Evolutionary conservation across 2,113 vertebrate species (phyloP).

Genomic region (Platichthys flesus): DNA sequence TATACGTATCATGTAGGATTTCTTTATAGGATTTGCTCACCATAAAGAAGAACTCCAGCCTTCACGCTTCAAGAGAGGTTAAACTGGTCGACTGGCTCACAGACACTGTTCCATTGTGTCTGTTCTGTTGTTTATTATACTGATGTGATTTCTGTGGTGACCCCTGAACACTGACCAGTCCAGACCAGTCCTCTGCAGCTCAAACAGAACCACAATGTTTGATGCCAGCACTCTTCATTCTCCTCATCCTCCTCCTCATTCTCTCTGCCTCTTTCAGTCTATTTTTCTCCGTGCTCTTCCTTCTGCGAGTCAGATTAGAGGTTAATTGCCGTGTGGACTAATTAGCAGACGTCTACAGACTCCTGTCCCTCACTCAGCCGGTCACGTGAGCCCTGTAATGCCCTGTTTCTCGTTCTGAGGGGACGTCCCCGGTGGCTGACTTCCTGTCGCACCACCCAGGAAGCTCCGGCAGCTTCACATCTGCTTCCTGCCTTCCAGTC

Average conservation of each 20-base stretch:
- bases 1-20: too few relatives aligned
- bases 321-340: constrained; percentile 72
- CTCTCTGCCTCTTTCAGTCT: constrained; percentile 7
- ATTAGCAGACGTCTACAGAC: constrained; percentile 72
- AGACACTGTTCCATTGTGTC: constrained; percentile 12
- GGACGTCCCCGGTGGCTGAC: constrained; percentile 41
- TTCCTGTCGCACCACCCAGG: constrained; percentile 54
- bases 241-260: constrained; percentile 16
- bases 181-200: constrained; percentile 30
- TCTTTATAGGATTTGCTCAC: too few relatives aligned
- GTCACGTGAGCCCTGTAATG: background rate
- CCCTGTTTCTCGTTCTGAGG: constrained; percentile 57
- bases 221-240: constrained; percentile 16
- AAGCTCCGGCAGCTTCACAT: constrained; percentile 49
- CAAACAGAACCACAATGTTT: constrained; percentile 15
- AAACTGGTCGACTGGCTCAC: background rate
- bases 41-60: too few relatives aligned
- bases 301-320: constrained; percentile 63
- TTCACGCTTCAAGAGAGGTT: background rate
- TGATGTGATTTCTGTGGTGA: constrained; percentile 32
- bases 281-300: constrained; percentile 32
- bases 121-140: constrained; percentile 31
- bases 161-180: constrained; percentile 33
- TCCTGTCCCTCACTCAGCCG: constrained; percentile 6
- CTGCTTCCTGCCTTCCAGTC: constrained; percentile 21